Base-by-base conservation (phyloP, 2,797 vertebrate species). In the Poecile montanus region DNA sequence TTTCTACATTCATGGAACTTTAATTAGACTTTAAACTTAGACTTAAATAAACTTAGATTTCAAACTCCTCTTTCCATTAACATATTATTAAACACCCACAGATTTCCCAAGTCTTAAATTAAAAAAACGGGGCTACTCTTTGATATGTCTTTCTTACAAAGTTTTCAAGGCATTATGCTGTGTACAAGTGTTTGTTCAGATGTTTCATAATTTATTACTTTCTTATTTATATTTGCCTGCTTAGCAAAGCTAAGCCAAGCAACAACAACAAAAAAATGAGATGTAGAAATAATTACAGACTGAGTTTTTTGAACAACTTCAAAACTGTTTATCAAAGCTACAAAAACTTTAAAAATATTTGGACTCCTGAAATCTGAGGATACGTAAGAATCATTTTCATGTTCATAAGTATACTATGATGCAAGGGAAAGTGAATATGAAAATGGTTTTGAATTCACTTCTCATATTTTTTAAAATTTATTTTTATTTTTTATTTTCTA, bases 181-280 rank as follows among this genome's bases (percentile, higher is more conserved):
- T 29, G 20, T 47, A 66, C 2, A 68, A 50, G 20, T 48, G 34
- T 78, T 63, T 72, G 27, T 81, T 88, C 62, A 79, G 48, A 60
- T 53, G 44, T 15, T 90, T 90, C 60, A 88, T 61, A 63, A 91
- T 91, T 90, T 89, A 89, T 93, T 72, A 48, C 17, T 51, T 72
- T 85, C 36, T 84, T 81, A 72, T 63, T 94, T 74, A 34, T 54
- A 82, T 54, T 85, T 42, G 9, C 13, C 57, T 82, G 48, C 50
- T 89, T 51, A 63, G 80, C 71, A 90, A 91, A 86, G 34, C 54
- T 78, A 91, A 92, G 70, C 20, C 89, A 86, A 94, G 51, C 7
- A 81, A 53, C 7, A 14, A 30, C 2, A 29, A 34, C 34, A 2
- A 42, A 26, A 20, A 32, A 47, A 36, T 3, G 11, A 48, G 20